These are phyloP conservation scores for Byasa hedistus DNA, from an alignment of 2,888 invertebrate species.

Conservation along the genomic window DNA sequence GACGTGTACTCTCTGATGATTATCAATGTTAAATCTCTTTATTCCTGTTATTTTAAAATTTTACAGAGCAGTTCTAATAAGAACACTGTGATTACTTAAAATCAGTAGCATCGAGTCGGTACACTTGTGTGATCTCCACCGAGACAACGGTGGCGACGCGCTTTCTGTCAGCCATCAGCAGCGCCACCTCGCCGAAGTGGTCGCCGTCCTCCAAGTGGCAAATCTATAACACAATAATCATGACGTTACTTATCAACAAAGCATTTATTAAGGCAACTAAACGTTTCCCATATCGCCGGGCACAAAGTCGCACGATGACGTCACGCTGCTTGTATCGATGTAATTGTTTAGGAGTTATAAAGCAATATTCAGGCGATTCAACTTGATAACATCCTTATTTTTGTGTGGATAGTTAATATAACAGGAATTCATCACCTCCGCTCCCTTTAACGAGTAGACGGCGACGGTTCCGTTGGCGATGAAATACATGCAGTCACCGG, in stretches of 20 bases:
- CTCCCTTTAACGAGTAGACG: conserved; percentile 79
- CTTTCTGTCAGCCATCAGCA: conserved; percentile 77
- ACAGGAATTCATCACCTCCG: too few species aligned
- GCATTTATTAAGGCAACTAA: not conserved
- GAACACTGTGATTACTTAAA: conserved; percentile 55
- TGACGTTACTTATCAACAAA: not conserved
- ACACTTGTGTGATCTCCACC: conserved; percentile 81
- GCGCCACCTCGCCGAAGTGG: conserved; percentile 82
- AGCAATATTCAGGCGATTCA: too few species aligned
- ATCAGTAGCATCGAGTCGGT: conserved; percentile 75
- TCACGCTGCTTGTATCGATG: too few species aligned
- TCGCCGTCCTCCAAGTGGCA: conserved; percentile 81
- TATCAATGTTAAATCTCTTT: too few species aligned
- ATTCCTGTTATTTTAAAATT: not conserved
- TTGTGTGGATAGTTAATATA: too few species aligned
- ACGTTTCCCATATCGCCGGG: not conserved
- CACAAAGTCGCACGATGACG: not conserved
- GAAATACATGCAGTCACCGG: conserved; percentile 83
- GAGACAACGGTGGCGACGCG: conserved; percentile 81
- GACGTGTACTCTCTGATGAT: too few species aligned
- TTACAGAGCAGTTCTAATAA: not conserved
- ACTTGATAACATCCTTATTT: too few species aligned
- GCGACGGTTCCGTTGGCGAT: conserved; percentile 82
- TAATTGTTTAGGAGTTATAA: too few species aligned
- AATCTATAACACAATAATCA: conserved; percentile 40